Base-by-base conservation (phyloP, 2,888 invertebrate species). In the Pomacea canaliculata region DNA sequence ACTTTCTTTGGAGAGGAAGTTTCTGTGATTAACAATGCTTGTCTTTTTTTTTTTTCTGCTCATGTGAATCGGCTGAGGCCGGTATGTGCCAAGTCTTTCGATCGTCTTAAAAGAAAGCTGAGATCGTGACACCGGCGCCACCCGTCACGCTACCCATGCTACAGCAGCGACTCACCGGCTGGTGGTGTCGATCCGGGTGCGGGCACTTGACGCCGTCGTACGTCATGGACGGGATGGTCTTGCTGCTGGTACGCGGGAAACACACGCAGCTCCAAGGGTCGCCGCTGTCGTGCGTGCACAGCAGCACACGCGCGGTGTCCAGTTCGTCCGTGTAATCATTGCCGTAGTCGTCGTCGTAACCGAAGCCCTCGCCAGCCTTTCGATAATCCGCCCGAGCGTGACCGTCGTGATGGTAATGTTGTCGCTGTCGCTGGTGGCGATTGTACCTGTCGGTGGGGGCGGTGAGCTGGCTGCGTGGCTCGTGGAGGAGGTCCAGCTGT, bases 211-310 rank as follows among this genome's bases (percentile, higher is more conserved):
- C 79, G 71, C 80, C 82, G 70, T 86, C 86, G 63, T 86, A 86
- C 56, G 85, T 80, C 86, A 86, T 86, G 60, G 86, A 84, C 0
- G 86, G 86, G 18, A 85, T 83, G 23, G 81, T 79, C 70, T 79
- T 81, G 71, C 76, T 80, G 73, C 85, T 85, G 9, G 84, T 81
- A 18, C 79, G 76, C 12, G 86, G 86, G 79, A 80, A 86, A 79
- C 86, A 86, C 46, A 80, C 77, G 71, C 86, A 86, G 59, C 75
- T 77, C 63, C 66, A 77, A n/a, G 77, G 77, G 74, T 72, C 76
- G 37, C 46, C 19, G 65, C 72, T 68, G 56, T 77, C 72, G 65
- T 77, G 76, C 48, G 72, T 63, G 65, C 69, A 72, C 72, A 77
- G 56, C 48, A 56, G 69, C 65, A 65, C 76, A 9, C 76, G 62